phyloP scores from a whole-genome alignment of 2,888 invertebrate species.

The Scrobipalpa costella region DNA sequence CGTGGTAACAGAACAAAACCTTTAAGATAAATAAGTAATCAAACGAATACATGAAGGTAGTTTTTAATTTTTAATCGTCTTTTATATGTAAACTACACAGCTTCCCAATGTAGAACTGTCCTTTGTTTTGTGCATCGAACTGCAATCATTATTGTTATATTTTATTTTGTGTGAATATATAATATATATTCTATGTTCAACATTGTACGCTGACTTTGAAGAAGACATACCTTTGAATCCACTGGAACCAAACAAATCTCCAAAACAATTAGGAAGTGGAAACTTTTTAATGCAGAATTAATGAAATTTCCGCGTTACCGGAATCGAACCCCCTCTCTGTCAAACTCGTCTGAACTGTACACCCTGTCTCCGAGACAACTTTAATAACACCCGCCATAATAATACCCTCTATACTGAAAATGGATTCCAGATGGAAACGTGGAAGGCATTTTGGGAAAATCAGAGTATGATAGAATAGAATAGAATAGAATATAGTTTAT shows the following conservation, averaged over 20 bases:
- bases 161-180: no score
- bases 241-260: constrained; percentile 11
- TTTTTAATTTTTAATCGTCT: no score
- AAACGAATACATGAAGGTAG: no score
- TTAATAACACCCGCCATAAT: neutral
- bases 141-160: no score
- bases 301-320: constrained; percentile 70
- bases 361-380: constrained; percentile 1
- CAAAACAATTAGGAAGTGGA: constrained; percentile 45
- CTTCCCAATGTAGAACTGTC: no score
- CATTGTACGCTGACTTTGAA: no score
- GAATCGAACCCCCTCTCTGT: constrained; percentile 71
- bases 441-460: constrained; percentile 27
- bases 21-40: no score
- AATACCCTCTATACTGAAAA: constrained; percentile 68
- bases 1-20: neutral
- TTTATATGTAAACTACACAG: no score
- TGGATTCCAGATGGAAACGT: constrained; percentile 46
- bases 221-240: neutral
- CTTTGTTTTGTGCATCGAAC: no score
- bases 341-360: constrained; percentile 71
- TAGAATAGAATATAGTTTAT: no score
- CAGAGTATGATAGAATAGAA: no score
- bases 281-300: constrained; percentile 69
- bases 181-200: no score